Evolutionary conservation across 2,113 vertebrate species (phyloP).

Genomic region (Boleophthalmus pectinirostris): DNA sequence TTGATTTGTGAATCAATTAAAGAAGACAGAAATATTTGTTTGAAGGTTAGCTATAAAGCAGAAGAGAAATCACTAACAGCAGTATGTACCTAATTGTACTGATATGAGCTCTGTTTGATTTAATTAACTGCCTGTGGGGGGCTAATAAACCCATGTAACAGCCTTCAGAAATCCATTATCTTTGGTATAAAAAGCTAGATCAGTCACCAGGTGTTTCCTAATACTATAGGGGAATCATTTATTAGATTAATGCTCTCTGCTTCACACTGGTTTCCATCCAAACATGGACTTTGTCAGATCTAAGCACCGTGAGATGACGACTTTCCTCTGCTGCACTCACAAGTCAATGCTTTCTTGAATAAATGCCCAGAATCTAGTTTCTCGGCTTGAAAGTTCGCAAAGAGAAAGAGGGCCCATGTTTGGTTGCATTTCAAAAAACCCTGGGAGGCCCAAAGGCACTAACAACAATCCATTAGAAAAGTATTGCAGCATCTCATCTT

Average conservation of each 20-base stretch:
- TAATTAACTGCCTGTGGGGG: not conserved
- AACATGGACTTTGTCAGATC: constrained; percentile 41
- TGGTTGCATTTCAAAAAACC: constrained; percentile 57
- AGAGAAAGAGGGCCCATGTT: constrained; percentile 48
- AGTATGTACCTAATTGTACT: not conserved
- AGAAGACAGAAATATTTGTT: not conserved
- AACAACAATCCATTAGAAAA: constrained; percentile 61
- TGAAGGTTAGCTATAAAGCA: not conserved
- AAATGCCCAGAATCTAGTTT: constrained; percentile 46
- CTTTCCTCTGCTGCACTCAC: constrained; percentile 31
- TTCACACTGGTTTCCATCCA: constrained; percentile 31
- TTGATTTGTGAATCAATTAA: not conserved
- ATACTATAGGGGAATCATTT: constrained; percentile 13
- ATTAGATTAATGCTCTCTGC: constrained; percentile 33
- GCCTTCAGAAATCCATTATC: not conserved
- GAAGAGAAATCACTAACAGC: not conserved
- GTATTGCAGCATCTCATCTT: constrained; percentile 63
- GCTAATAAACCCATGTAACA: not conserved
- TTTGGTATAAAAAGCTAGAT: not conserved
- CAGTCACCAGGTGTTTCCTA: constrained; percentile 32
- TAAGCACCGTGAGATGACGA: constrained; percentile 41
- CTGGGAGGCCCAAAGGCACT: constrained; percentile 44
- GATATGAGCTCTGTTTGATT: not conserved
- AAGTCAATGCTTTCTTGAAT: constrained; percentile 46
- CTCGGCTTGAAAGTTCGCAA: constrained; percentile 41